Evolutionary conservation across 2,797 vertebrate species (phyloP).

Genomic region (Arvicola amphibius): DNA sequence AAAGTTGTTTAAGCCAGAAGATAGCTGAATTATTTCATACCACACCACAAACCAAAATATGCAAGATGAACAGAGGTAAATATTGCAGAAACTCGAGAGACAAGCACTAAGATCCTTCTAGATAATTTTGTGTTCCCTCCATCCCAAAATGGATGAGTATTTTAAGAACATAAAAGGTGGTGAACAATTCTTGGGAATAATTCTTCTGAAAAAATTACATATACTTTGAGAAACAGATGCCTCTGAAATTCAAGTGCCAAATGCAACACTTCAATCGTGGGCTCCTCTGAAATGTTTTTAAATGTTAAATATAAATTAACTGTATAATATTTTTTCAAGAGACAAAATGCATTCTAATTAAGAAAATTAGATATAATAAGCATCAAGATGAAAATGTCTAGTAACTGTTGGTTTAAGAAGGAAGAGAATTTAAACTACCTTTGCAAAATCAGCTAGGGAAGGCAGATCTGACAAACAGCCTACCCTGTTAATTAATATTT

Average conservation of each 20-base stretch:
- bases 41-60: constrained; percentile 60
- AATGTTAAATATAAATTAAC: constrained; percentile 37
- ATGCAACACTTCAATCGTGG: constrained; percentile 30
- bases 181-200: constrained; percentile 29
- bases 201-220: constrained; percentile 48
- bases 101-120: neutral
- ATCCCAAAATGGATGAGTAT: neutral
- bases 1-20: constrained; percentile 67
- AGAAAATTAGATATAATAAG: constrained; percentile 37
- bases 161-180: constrained; percentile 21
- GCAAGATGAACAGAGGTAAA: constrained; percentile 51
- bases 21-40: constrained; percentile 64
- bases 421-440: constrained; percentile 43
- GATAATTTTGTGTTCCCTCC: neutral
- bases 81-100: constrained; percentile 19
- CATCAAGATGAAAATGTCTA: constrained; percentile 63
- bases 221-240: constrained; percentile 53
- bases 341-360: constrained; percentile 57
- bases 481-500: constrained; percentile 86
- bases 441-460: constrained; percentile 75
- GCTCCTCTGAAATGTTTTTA: neutral
- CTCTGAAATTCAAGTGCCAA: constrained; percentile 48
- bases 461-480: constrained; percentile 77
- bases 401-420: constrained; percentile 57
- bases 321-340: constrained; percentile 43